phyloP scores from a whole-genome alignment of 1,140 invertebrate genomes.

The Cotesia chilonis region DNA sequence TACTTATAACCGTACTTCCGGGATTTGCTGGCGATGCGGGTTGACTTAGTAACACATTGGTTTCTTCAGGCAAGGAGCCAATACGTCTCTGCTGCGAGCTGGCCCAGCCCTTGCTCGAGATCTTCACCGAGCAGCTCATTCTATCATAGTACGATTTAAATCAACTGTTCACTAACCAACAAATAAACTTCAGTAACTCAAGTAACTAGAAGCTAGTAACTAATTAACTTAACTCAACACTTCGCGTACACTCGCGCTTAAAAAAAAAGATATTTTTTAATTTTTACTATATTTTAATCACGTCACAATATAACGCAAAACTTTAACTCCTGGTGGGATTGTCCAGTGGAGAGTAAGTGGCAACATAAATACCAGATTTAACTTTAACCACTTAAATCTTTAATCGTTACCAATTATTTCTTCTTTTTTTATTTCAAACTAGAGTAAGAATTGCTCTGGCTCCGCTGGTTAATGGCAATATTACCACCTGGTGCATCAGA shows the following conservation, averaged over 20 bases:
- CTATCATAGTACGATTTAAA: conserved; percentile 51
- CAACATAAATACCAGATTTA: conserved; percentile 17
- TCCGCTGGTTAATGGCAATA: not conserved
- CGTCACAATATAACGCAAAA: not conserved
- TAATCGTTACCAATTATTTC: not conserved
- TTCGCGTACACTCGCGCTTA: not conserved
- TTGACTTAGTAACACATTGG: conserved; percentile 33
- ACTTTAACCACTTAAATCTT: not conserved
- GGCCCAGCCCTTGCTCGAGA: conserved; percentile 59
- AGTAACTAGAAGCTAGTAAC: not conserved
- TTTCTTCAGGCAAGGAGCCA: conserved; percentile 59
- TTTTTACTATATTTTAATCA: not conserved
- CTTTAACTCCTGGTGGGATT: conserved; percentile 6
- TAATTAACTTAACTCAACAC: not conserved
- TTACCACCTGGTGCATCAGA: not conserved
- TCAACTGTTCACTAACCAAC: not conserved
- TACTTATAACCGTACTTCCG: not conserved
- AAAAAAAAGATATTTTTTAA: too few species aligned
- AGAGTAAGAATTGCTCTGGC: not conserved
- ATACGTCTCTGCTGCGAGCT: conserved; percentile 58
- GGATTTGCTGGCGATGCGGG: conserved; percentile 19
- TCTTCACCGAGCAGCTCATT: conserved; percentile 64
- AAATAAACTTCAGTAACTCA: not conserved
- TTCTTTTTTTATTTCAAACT: conserved; percentile 1
- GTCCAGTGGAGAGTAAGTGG: conserved; percentile 9